Base-by-base conservation (phyloP, 2,113 vertebrate species). In the Daboia siamensis region DNA sequence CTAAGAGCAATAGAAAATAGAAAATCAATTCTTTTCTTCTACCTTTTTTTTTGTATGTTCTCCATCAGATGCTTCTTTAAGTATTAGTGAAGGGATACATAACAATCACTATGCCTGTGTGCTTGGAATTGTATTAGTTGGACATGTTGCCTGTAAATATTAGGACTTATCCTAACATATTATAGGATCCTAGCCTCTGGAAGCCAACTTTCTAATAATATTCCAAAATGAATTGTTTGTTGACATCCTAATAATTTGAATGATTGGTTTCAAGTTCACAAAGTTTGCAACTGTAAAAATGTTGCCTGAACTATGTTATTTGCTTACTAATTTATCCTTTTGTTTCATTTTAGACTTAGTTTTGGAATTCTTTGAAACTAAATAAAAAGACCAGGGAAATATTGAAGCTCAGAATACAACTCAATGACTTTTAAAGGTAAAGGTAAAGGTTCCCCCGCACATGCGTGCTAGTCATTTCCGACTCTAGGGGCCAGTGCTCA, bases 341-440 rank as follows among this genome's bases (percentile, higher is more conserved):
- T 39, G 5, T 80, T 74, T 74, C n/a, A 39, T 39, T 74, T 74
- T 74, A 74, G 69, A 74, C 5, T 74, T 74, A 74, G 5, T 74
- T 74, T 74, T 74, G 69, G n/a, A 74, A 39, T 39, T 80, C 2
- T 39, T 23, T 4, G 3, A 26, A 86, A 86, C n/a, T 9, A 15
- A 84, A 84, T 26, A 91, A 86, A 39, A 54, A 85, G 52, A 85
- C 20, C 5, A 57, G 26, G 33, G 13, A 56, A 33, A 51, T 51
- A 7, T 33, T 12, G 15, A n/a, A 29, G 29, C 48, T 52, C 17
- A 33, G 17, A 5, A 29, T 87, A 46, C 95, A 96, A 94, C 90
- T 74, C 90, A 88, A 24, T 0, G 1, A 86, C 69, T 90, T 96
- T 94, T 96, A 94, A 94, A 95, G n/a, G n/a, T n/a, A n/a, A n/a